Evolutionary conservation across 2,113 vertebrate species (phyloP).

Genomic region (Oriolus oriolus): DNA sequence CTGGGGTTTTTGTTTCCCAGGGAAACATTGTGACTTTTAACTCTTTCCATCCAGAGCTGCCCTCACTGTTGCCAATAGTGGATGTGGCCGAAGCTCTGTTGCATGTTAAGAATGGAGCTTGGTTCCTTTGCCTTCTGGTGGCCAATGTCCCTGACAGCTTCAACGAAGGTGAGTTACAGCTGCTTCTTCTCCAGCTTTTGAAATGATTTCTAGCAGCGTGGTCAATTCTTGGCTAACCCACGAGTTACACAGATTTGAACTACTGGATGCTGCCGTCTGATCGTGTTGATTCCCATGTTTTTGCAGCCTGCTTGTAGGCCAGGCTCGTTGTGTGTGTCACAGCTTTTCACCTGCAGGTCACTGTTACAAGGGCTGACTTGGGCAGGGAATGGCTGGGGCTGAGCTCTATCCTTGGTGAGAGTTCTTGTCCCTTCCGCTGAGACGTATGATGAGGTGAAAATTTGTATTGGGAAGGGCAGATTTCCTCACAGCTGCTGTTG

Average conservation of each 20-base stretch:
- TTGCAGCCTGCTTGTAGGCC: neutral
- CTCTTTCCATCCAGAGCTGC: constrained; percentile 78
- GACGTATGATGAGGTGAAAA: fast-evolving
- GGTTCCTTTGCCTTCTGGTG: constrained; percentile 96
- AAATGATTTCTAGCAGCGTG: neutral
- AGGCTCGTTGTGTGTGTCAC: fast-evolving
- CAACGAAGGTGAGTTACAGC: constrained; percentile 84
- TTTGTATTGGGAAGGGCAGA: fast-evolving
- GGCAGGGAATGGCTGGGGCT: neutral
- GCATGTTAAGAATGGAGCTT: constrained; percentile 92
- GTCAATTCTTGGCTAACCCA: neutral
- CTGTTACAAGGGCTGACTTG: neutral
- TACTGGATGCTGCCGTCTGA: neutral
- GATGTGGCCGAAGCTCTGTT: constrained; percentile 94
- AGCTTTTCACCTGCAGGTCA: neutral
- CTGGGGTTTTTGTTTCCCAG: neutral
- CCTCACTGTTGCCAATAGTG: constrained; percentile 89
- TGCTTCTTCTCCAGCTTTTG: neutral
- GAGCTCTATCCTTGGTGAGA: fast-evolving
- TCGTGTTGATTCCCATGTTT: fast-evolving
- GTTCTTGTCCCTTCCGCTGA: neutral
- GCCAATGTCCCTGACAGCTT: constrained; percentile 98
- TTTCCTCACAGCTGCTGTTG: neutral
- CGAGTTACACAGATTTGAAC: fast-evolving
- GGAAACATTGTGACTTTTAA: neutral